Base-by-base conservation (phyloP, 2,113 vertebrate genomes). In the Plecturocebus donacophilus region DNA sequence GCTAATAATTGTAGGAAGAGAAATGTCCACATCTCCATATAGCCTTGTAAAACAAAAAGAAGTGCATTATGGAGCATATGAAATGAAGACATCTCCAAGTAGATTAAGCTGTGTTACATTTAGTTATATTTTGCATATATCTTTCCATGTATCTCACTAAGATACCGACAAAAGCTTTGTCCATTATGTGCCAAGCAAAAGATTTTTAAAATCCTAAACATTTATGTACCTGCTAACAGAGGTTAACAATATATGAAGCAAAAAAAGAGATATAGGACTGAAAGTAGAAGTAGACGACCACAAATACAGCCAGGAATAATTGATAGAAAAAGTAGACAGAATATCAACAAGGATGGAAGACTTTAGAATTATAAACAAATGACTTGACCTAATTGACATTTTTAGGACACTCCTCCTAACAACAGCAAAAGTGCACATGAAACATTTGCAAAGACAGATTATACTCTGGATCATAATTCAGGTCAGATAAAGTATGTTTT, bases 271-370 rank as follows among this genome's bases (percentile, higher is more conserved):
- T 7, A 92, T 40, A 71, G 10, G 70, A 56, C 45, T 84, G 40
- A 3, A 84, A 68, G 25, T 64, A 75, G 89, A 92, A 81, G 21
- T 71, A 75, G 52, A 38, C 5, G 13, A 47, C 5, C 45, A 71
- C 30, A 73, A n/a, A 20, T 30, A 77, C 0, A 49, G n/a, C 79
- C 32, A 92, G 25, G 68, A 58, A 54, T 40, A 76, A 54, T 2
- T 92, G n/a, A 76, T 6, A 68, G 64, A 88, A 94, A 64, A 89
- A 89, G 35, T 49, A 92, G 85, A 56, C 13, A 94, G 9, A 83
- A 70, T 56, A 56, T 88, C 66, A 45, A 14, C 58, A 91, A 87
- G 73, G 47, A 75, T 45, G 58, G 70, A 84, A 87, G 40, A 68
- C 61, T 79, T 66, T 73, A 80, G 90, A 90, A 54, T 1, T 54